Evolutionary conservation across 1,140 invertebrate species (phyloP), one percentile per base, ranked within the genome.

Genomic region (Latrodectus geometricus): DNA sequence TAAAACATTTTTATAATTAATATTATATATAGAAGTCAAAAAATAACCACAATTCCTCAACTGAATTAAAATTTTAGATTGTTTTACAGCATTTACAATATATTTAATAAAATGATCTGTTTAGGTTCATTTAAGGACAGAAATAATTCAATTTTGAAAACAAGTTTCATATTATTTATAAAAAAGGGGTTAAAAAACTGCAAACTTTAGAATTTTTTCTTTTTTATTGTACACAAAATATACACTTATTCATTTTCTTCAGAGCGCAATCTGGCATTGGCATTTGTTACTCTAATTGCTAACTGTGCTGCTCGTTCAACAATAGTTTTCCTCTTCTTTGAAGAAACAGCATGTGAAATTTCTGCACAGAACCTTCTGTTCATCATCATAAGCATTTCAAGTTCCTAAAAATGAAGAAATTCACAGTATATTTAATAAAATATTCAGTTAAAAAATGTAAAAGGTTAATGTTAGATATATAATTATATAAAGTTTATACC

Each of bases 311-410:
- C 98, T 89, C 98, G 93, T 92, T 99, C 97, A 56, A 99, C 97
- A 89, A 99, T 99, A 4, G 93, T 92, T 93, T 98, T 98, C 66
- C 99, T 94, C 90, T 99, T 99, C 92, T 97, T 98, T 56, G 97
- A 97, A 72, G 97, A 98, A 2, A 99, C 98, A 50, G 94, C 96
- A 90, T 99, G 97, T 4, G 97, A 97, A 89, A 99, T 99, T 93
- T 99, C 99, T 69, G 96, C 99, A 90, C 97, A 98, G 92, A 96
- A 99, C 89, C 96, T 96, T 74, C 97, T 93, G 92, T 99, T 99
- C 91, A 99, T 97, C 98, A 99, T 99, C 94, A 99, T 95, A 66
- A 99, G 92, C 89, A 99, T 96, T 93, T 99, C 98, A 88, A 99
- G 92, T 92, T 99, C 99, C 97, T 99, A 91, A 17, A 94, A 89